phyloP scores from a whole-genome alignment of 2,888 invertebrate genomes.

The Leptinotarsa juncta region DNA sequence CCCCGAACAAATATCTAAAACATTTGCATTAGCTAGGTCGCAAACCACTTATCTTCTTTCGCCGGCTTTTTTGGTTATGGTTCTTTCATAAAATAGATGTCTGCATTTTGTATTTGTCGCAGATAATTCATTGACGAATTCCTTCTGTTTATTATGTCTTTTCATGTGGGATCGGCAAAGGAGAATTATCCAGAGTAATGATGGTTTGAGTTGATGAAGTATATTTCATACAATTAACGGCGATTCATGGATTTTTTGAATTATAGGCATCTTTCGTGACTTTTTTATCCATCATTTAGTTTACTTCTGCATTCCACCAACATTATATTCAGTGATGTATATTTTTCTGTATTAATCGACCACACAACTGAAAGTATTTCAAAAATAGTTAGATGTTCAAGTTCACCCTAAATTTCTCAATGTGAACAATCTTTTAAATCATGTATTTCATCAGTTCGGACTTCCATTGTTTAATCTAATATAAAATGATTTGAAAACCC shows the following conservation, averaged over 20 bases:
- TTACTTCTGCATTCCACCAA: too few species aligned
- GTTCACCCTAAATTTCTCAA: too few species aligned
- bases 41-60: slow-evolving; percentile 42
- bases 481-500: too few species aligned
- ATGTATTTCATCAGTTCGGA: too few species aligned
- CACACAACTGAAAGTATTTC: too few species aligned
- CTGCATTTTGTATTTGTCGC: slow-evolving; percentile 9
- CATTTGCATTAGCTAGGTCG: slow-evolving; percentile 57
- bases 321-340: too few species aligned
- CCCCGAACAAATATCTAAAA: slow-evolving; percentile 61
- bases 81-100: slow-evolving; percentile 10
- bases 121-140: not conserved
- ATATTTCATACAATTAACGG: not conserved
- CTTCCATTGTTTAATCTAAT: too few species aligned
- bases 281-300: not conserved
- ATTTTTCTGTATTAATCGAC: too few species aligned
- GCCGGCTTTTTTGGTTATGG: slow-evolving; percentile 29
- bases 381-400: too few species aligned
- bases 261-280: not conserved
- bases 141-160: not conserved
- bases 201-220: not conserved
- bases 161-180: not conserved
- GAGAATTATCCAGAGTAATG: not conserved
- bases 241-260: not conserved
- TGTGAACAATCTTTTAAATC: too few species aligned